A percentile compares a stretch with the other conserved stretches of the same genome.
Evolutionary conservation across 2,888 invertebrate genomes (phyloP).

Genomic region (Drosophila paracracens): DNA sequence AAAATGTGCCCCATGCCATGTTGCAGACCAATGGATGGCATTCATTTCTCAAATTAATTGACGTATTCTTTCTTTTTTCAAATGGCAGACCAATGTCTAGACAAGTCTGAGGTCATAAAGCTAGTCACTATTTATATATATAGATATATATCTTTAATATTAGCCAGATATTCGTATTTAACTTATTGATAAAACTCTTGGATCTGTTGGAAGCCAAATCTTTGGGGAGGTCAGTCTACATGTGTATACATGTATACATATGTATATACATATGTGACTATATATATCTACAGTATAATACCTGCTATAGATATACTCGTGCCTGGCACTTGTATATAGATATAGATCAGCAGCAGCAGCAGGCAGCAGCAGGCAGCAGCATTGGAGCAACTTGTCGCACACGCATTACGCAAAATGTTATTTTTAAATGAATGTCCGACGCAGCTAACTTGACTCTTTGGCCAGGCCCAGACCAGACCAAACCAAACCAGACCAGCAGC

Average conservation of each 20-base stretch:
- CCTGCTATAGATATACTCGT: conserved; percentile 29
- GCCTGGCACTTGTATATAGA: conserved; percentile 33
- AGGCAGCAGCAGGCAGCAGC: conserved; percentile 7
- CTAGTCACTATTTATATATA: conserved; percentile 37
- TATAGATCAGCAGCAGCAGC: conserved; percentile 44
- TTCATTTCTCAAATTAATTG: conserved; percentile 55
- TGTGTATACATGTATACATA: conserved; percentile 9
- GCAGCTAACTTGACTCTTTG: conserved; percentile 61
- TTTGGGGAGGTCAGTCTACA: conserved; percentile 71
- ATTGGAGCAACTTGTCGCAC: conserved; percentile 56
- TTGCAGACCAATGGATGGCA: conserved; percentile 45
- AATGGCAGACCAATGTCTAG: conserved; percentile 74
- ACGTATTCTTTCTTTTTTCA: conserved; percentile 46
- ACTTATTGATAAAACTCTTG: conserved; percentile 56
- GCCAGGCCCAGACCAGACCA: conserved; percentile 55
- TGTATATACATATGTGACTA: conserved; percentile 11
- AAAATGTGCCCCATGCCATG: conserved; percentile 43
- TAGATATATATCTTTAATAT: not conserved
- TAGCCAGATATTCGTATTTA: not conserved
- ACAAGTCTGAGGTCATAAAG: conserved; percentile 75
- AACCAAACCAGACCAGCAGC: conserved; percentile 45
- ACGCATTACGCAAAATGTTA: conserved; percentile 83
- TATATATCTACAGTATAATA: conserved; percentile 33
- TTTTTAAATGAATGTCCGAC: conserved; percentile 81
- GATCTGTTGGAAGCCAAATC: conserved; percentile 45